Percentiles rank a stretch among this genome's conserved stretches.
Conservation (phyloP, 2,113 vertebrate genomes). For the Mormoops blainvillei region DNA sequence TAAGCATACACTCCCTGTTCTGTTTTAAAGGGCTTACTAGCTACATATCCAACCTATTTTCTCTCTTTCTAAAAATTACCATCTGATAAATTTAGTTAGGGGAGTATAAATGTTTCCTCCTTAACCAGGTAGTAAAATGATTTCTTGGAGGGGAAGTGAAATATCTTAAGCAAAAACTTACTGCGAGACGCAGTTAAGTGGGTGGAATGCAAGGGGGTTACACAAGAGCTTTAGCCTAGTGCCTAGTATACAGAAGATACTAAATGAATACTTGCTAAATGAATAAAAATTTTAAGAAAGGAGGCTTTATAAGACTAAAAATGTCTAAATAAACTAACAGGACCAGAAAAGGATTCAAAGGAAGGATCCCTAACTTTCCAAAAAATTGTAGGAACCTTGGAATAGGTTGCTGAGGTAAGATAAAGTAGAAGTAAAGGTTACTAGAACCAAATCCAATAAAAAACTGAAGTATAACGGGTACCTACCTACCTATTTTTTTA, state of each 20-base stretch:
- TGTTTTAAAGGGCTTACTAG: not conserved
- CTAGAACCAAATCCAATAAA: slow-evolving; percentile 3
- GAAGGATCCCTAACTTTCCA: not conserved
- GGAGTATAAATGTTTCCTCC: not conserved
- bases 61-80: not conserved
- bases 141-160: not conserved
- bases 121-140: not conserved
- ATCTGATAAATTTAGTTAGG: not conserved
- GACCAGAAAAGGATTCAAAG: not conserved
- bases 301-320: not conserved
- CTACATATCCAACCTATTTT: not conserved
- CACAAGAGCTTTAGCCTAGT: not conserved
- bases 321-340: not conserved
- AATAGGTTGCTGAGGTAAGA: not conserved
- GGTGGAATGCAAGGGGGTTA: not conserved
- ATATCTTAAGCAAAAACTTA: slow-evolving; percentile 6
- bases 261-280: not conserved
- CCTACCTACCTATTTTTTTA: not conserved
- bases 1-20: not conserved
- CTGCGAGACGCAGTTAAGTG: not conserved
- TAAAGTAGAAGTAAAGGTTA: not conserved
- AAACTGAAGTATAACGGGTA: not conserved
- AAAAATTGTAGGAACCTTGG: not conserved
- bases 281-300: not conserved
- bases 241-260: not conserved